Evolutionary conservation across 2,888 invertebrate species (phyloP).

Genomic region (Hypercompe scribonia): DNA sequence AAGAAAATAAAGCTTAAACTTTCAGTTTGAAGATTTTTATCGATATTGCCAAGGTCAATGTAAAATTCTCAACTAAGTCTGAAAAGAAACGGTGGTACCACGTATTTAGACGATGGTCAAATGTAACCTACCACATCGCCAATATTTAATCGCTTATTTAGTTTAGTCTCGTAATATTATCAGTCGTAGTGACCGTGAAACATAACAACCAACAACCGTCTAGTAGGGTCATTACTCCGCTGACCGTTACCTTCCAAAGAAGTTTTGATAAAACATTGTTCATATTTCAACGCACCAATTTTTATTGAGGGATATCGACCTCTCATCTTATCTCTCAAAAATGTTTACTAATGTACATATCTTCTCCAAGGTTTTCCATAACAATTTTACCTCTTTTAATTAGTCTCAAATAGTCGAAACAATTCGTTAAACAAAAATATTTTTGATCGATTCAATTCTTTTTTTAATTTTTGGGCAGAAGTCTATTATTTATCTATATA

Average conservation of each 20-base stretch:
- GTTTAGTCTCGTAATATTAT: slow-evolving; percentile 38
- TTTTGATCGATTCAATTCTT: no score
- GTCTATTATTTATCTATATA: background rate
- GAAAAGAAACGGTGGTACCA: background rate
- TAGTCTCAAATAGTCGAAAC: no score
- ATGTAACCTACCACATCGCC: slow-evolving; percentile 27
- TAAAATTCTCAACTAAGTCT: background rate
- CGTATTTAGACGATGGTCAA: background rate
- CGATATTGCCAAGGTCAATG: background rate
- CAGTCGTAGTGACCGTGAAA: slow-evolving; percentile 31
- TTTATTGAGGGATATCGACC: background rate
- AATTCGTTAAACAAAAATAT: no score
- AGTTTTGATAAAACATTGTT: slow-evolving; percentile 23
- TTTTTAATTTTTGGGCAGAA: no score
- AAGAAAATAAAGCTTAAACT: background rate
- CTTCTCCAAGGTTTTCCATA: no score
- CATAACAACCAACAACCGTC: slow-evolving; percentile 27
- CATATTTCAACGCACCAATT: background rate
- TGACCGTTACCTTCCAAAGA: slow-evolving; percentile 39
- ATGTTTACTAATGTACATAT: no score
- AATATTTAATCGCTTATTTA: slow-evolving; percentile 43
- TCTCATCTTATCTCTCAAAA: no score
- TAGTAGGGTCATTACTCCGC: slow-evolving; percentile 49
- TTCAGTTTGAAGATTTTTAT: background rate
- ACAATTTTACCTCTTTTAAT: background rate